Evolutionary conservation across 2,113 vertebrate genomes (phyloP).

Genomic region (Delphinus delphis): DNA sequence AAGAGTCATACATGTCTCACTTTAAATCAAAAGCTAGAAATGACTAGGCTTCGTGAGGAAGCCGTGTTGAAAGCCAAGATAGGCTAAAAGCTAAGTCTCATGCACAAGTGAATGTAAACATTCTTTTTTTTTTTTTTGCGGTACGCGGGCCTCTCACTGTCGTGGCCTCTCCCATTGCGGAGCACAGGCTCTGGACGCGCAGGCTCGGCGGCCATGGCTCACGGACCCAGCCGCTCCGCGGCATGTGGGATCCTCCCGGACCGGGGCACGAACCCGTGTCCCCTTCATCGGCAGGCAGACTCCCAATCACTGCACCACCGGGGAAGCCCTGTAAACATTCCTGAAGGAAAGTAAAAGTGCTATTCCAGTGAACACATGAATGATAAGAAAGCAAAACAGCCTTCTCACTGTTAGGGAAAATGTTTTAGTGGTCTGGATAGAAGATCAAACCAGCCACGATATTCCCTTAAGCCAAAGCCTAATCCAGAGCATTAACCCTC

Average conservation of each 20-base stretch:
- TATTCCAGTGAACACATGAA: neutral
- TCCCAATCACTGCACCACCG: no score
- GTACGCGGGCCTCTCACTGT: no score
- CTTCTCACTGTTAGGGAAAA: neutral
- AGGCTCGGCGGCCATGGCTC: no score
- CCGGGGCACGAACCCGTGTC: no score
- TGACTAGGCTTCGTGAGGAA: neutral
- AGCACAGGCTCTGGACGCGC: no score
- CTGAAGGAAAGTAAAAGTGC: neutral
- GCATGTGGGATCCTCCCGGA: no score
- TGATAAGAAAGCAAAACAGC: neutral
- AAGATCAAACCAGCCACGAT: neutral
- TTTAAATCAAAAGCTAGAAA: neutral
- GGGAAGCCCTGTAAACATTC: neutral
- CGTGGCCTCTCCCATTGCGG: no score
- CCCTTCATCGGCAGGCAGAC: no score
- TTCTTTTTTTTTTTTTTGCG: neutral
- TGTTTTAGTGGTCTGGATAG: neutral
- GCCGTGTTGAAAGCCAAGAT: neutral
- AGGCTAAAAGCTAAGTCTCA: neutral
- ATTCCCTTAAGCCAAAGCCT: neutral
- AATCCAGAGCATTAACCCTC: neutral
- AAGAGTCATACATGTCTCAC: neutral
- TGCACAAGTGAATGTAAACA: neutral
- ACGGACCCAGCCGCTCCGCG: no score